These are phyloP conservation scores for Paramormyrops hopkinsi DNA, from an alignment of 2,797 vertebrate species.

Conservation along the genomic window DNA sequence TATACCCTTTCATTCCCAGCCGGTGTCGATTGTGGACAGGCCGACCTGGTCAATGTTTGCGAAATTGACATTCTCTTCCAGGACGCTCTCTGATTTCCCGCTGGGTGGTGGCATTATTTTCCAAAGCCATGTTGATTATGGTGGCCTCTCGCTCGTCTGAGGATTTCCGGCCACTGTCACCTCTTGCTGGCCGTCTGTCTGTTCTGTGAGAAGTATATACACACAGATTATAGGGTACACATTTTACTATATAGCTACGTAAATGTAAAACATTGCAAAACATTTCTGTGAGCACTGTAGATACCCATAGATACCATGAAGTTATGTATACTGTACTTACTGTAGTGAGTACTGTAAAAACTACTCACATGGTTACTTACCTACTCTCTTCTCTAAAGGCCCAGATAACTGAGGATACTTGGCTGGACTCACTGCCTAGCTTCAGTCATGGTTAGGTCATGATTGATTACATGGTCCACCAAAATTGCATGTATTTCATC, in stretches of 20 bases:
- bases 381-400: background rate
- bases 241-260: background rate
- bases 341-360: background rate
- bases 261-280: background rate
- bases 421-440: background rate
- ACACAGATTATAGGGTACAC: background rate
- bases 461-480: background rate
- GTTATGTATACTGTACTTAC: background rate
- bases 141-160: background rate
- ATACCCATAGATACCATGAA: background rate
- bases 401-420: background rate
- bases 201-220: background rate
- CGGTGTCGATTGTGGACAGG: conserved; percentile 7
- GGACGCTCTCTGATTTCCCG: background rate
- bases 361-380: background rate
- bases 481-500: background rate
- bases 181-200: background rate
- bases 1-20: conserved; percentile 16
- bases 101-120: conserved; percentile 13
- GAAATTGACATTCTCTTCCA: background rate
- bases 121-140: conserved; percentile 15
- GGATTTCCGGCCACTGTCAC: background rate
- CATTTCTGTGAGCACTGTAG: background rate
- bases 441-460: background rate
- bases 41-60: background rate